phyloP scores from a whole-genome alignment of 30 jellyfish, hydroid and myxozoan genomes.

The Catostylus mosaicus region DNA sequence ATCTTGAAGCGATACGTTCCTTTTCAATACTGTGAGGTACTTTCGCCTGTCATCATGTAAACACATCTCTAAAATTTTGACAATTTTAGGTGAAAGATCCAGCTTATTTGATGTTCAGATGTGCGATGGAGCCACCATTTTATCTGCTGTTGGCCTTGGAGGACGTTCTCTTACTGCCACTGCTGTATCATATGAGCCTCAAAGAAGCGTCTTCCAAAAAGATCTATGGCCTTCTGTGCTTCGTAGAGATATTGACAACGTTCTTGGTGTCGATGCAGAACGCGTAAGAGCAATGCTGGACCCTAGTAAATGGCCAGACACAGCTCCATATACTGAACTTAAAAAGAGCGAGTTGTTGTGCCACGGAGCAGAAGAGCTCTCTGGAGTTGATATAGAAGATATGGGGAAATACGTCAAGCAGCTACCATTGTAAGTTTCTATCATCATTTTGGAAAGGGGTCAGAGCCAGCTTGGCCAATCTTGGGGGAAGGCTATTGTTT shows the following conservation, averaged over 20 bases:
- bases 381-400: slow-evolving; percentile 47
- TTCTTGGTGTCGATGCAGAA: slow-evolving; percentile 20
- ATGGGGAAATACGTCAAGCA: slow-evolving; percentile 26
- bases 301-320: slow-evolving; percentile 24
- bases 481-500: no score
- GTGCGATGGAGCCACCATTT: slow-evolving; percentile 15
- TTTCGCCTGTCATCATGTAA: no score
- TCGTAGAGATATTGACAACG: slow-evolving; percentile 22
- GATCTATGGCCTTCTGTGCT: slow-evolving; percentile 34
- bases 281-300: slow-evolving; percentile 10
- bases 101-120: slow-evolving; percentile 27
- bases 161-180: slow-evolving; percentile 64
- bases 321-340: slow-evolving; percentile 15
- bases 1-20: no score
- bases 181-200: slow-evolving; percentile 23
- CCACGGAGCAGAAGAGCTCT: slow-evolving; percentile 5
- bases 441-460: no score
- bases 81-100: slow-evolving; percentile 16
- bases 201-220: slow-evolving; percentile 17
- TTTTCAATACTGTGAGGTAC: no score
- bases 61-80: no score
- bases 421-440: slow-evolving; percentile 55
- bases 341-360: neutral
- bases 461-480: no score
- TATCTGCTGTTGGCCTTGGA: slow-evolving; percentile 63